A percentile compares a stretch with the other conserved stretches of the same genome.
Evolutionary conservation across 1,140 invertebrate genomes (phyloP).

Genomic region (Papilio machaon): DNA sequence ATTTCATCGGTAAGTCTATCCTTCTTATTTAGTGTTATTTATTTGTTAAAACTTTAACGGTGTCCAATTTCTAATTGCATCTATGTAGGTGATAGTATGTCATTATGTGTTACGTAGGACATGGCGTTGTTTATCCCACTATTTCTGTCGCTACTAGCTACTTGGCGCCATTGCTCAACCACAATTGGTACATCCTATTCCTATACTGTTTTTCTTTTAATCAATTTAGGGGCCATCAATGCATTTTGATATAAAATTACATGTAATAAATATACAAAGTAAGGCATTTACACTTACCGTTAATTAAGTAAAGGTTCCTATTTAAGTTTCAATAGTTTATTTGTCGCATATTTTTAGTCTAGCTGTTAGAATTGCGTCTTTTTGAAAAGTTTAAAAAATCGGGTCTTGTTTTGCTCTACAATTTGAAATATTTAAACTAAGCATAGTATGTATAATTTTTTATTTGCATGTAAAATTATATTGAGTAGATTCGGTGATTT

Average conservation of each 20-base stretch:
- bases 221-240: constrained; percentile 19
- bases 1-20: constrained; percentile 5
- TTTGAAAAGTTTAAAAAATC: not conserved
- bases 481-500: too few relatives aligned
- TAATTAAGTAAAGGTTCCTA: not conserved
- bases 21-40: not conserved
- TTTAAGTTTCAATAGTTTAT: not conserved
- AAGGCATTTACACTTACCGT: not conserved
- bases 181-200: constrained; percentile 21
- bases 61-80: constrained; percentile 30
- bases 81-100: constrained; percentile 18
- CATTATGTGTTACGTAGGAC: constrained; percentile 26
- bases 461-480: not conserved
- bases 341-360: not conserved
- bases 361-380: not conserved
- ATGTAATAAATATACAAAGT: not conserved
- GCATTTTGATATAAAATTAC: not conserved
- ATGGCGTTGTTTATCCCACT: constrained; percentile 27
- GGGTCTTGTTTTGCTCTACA: not conserved
- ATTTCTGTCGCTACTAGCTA: constrained; percentile 27
- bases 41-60: not conserved
- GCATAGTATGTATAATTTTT: not conserved
- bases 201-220: not conserved
- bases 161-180: constrained; percentile 6
- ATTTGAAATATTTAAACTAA: not conserved